Conservation (phyloP, 2,888 invertebrate species). For the Lobophora halterata region DNA sequence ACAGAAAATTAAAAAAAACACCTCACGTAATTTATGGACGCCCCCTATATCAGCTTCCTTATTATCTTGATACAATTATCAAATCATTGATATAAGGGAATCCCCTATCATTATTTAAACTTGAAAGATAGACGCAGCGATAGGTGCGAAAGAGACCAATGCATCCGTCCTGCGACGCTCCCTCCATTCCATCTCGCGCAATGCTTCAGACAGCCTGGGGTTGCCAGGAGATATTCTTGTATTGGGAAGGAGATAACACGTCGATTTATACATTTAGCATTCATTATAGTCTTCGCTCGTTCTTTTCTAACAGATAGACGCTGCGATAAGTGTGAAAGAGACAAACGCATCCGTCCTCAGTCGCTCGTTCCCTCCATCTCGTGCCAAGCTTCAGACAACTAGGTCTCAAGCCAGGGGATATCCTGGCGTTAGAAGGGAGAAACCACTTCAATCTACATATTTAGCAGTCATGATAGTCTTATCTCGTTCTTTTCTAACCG, state of each 20-base stretch:
- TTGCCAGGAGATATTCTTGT: slow-evolving; percentile 57
- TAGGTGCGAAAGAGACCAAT: slow-evolving; percentile 54
- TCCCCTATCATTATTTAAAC: no score
- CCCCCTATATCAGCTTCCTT: no score
- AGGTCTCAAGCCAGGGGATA: slow-evolving; percentile 53
- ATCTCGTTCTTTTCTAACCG: slow-evolving; percentile 37
- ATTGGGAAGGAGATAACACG: slow-evolving; percentile 54
- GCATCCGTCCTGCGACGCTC: slow-evolving; percentile 49
- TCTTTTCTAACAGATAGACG: slow-evolving; percentile 53
- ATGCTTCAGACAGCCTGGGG: slow-evolving; percentile 44
- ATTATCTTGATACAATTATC: no score
- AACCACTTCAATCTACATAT: slow-evolving; percentile 62
- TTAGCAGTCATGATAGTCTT: no score
- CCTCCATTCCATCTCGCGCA: slow-evolving; percentile 46
- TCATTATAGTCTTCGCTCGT: no score
- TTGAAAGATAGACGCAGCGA: slow-evolving; percentile 63
- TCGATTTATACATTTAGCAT: slow-evolving; percentile 61
- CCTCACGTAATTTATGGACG: no score
- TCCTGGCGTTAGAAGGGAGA: slow-evolving; percentile 51
- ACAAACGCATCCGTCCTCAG: slow-evolving; percentile 48
- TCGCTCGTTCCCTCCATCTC: slow-evolving; percentile 47
- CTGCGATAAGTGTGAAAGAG: slow-evolving; percentile 54
- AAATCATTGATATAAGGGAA: no score
- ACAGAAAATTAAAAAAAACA: no score
- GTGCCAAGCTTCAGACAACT: slow-evolving; percentile 45